Evolutionary conservation across 2,797 vertebrate genomes (phyloP).

Genomic region (Lepilemur ruficaudatus): DNA sequence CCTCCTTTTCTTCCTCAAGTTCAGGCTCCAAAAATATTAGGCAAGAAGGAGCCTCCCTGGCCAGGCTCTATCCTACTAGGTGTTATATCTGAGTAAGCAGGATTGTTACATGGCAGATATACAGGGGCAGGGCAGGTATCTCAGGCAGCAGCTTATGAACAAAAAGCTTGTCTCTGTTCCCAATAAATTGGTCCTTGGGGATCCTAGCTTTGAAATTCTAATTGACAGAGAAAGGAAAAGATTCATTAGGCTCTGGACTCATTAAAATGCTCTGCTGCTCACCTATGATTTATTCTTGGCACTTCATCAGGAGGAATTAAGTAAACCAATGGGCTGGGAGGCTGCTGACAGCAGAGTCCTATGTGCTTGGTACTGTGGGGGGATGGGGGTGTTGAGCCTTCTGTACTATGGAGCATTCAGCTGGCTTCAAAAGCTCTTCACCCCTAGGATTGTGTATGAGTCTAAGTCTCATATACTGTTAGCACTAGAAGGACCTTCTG

Average conservation of each 20-base stretch:
- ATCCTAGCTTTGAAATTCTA: slow-evolving; percentile 85
- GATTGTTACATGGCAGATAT: slow-evolving; percentile 68
- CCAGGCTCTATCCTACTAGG: slow-evolving; percentile 60
- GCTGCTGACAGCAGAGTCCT: slow-evolving; percentile 37
- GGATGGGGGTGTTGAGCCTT: neutral
- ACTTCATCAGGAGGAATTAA: slow-evolving; percentile 84
- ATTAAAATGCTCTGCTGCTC: slow-evolving; percentile 83
- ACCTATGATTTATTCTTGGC: slow-evolving; percentile 83
- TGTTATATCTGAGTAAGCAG: slow-evolving; percentile 66
- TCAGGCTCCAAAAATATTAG: slow-evolving; percentile 50
- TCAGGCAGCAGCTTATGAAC: slow-evolving; percentile 66
- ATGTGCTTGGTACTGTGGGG: neutral
- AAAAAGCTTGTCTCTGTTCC: slow-evolving; percentile 79
- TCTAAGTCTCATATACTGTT: neutral
- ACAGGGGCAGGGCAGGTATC: slow-evolving; percentile 47
- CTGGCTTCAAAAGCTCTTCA: slow-evolving; percentile 9
- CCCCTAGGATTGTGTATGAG: neutral
- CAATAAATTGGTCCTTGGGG: slow-evolving; percentile 82
- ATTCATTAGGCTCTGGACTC: slow-evolving; percentile 83
- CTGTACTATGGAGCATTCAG: neutral
- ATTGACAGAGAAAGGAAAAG: slow-evolving; percentile 84
- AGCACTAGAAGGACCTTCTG: neutral
- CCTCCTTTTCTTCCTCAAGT: slow-evolving; percentile 20
- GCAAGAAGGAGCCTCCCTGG: slow-evolving; percentile 54
- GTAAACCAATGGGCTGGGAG: slow-evolving; percentile 57